Percentiles rank a stretch among this genome's conserved stretches.
Conservation (phyloP, 2,888 invertebrate genomes). For the Zele albiditarsus region DNA sequence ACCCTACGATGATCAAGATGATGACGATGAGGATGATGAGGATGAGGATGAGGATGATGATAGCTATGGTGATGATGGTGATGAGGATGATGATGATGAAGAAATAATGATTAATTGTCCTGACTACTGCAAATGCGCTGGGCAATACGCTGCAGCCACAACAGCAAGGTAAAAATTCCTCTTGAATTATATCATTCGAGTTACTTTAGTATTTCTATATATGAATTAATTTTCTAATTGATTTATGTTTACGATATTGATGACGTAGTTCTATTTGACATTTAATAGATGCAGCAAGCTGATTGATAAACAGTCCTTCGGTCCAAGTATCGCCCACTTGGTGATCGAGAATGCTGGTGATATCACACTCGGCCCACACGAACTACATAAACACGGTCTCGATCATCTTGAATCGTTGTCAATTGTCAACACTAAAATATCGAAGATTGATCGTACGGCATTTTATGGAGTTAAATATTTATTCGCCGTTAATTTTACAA, state of each 20-base stretch:
- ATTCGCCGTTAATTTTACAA: slow-evolving; percentile 81
- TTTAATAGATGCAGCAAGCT: slow-evolving; percentile 79
- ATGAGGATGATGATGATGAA: slow-evolving; percentile 61
- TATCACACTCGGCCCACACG: slow-evolving; percentile 64
- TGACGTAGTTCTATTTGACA: background rate
- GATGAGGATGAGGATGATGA: slow-evolving; percentile 58
- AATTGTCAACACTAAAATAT: slow-evolving; percentile 81
- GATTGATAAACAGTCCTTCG: slow-evolving; percentile 80
- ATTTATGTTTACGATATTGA: background rate
- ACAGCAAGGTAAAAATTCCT: slow-evolving; percentile 63
- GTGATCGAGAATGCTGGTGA: slow-evolving; percentile 79
- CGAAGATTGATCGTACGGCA: slow-evolving; percentile 79
- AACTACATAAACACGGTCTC: slow-evolving; percentile 75
- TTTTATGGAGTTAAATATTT: slow-evolving; percentile 81
- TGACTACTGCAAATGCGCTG: slow-evolving; percentile 64
- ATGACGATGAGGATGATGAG: slow-evolving; percentile 55
- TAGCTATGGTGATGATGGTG: slow-evolving; percentile 51
- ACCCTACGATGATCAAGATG: slow-evolving; percentile 53
- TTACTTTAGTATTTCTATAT: background rate
- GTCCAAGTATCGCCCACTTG: slow-evolving; percentile 79
- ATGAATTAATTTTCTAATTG: background rate
- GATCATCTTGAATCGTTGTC: slow-evolving; percentile 80
- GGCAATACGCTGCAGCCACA: slow-evolving; percentile 61
- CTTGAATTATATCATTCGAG: background rate
- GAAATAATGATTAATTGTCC: slow-evolving; percentile 65